These are phyloP conservation scores for Clarias macrocephalus DNA, from an alignment of 2,113 vertebrate species.

Conservation along the genomic window DNA sequence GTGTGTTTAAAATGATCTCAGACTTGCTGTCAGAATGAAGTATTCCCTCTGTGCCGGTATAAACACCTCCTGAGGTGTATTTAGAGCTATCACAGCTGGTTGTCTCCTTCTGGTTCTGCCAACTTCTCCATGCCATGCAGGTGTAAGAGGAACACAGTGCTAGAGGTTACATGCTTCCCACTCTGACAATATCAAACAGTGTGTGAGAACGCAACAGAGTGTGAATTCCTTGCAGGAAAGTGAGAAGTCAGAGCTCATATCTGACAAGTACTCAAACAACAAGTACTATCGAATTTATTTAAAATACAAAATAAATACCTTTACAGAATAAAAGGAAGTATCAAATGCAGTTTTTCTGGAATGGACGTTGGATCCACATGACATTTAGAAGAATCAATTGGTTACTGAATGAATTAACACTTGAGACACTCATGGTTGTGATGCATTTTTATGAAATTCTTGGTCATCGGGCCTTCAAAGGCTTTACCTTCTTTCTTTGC, in stretches of 20 bases:
- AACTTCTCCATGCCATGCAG: conserved; percentile 30
- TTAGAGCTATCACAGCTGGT: background rate
- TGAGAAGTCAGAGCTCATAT: background rate
- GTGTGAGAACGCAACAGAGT: conserved; percentile 20
- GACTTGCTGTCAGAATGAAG: conserved; percentile 27
- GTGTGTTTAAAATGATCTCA: conserved; percentile 22
- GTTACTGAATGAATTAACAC: too few relatives aligned
- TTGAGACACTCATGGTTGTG: too few relatives aligned
- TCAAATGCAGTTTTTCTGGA: background rate
- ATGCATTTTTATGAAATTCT: too few relatives aligned
- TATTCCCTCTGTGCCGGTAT: conserved; percentile 19
- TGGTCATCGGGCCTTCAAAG: too few relatives aligned
- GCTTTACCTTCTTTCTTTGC: too few relatives aligned
- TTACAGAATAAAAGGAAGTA: too few relatives aligned
- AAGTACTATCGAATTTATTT: background rate
- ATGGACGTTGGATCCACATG: background rate
- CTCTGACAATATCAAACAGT: conserved; percentile 5
- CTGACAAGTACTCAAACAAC: background rate
- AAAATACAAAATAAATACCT: background rate
- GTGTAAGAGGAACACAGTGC: conserved; percentile 25
- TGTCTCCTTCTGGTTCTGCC: conserved; percentile 21
- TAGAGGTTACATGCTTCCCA: background rate
- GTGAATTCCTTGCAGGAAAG: conserved; percentile 14
- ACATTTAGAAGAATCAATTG: background rate
- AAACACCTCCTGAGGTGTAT: conserved; percentile 5